Percentiles rank a stretch among this genome's conserved stretches.
Conservation (phyloP, 2,797 vertebrate genomes). For the Danio choprae region DNA sequence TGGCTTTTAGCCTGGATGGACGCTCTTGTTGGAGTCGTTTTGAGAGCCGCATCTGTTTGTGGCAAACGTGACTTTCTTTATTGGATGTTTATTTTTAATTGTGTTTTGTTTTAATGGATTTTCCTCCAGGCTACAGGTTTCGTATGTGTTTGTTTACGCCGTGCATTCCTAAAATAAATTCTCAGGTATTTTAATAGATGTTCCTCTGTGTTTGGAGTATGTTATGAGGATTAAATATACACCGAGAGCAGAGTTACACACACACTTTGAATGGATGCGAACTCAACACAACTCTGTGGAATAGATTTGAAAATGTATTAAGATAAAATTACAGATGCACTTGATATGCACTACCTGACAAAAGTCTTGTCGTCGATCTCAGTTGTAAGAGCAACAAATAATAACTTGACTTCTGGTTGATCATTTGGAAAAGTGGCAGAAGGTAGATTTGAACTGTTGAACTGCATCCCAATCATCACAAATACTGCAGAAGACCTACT, state of each 20-base stretch:
- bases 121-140: neutral
- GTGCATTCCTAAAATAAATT: slow-evolving; percentile 48
- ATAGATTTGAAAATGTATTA: neutral
- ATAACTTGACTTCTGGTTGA: too few species aligned
- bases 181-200: slow-evolving; percentile 42
- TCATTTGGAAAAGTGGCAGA: too few species aligned
- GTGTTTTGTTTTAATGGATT: neutral
- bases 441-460: too few species aligned
- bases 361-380: too few species aligned
- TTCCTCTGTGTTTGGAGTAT: neutral
- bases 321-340: neutral
- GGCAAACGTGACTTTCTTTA: neutral
- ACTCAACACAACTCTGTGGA: neutral
- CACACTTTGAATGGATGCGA: neutral
- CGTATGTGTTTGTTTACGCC: neutral
- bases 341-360: too few species aligned
- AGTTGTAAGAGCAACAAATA: too few species aligned
- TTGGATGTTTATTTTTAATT: slow-evolving; percentile 47
- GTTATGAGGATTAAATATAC: neutral
- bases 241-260: neutral
- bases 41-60: neutral
- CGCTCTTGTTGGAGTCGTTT: neutral
- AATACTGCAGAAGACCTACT: too few species aligned
- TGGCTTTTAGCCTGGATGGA: slow-evolving; percentile 7
- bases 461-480: too few species aligned